Conservation (phyloP, 2,113 vertebrate genomes). For the Lontra canadensis region DNA sequence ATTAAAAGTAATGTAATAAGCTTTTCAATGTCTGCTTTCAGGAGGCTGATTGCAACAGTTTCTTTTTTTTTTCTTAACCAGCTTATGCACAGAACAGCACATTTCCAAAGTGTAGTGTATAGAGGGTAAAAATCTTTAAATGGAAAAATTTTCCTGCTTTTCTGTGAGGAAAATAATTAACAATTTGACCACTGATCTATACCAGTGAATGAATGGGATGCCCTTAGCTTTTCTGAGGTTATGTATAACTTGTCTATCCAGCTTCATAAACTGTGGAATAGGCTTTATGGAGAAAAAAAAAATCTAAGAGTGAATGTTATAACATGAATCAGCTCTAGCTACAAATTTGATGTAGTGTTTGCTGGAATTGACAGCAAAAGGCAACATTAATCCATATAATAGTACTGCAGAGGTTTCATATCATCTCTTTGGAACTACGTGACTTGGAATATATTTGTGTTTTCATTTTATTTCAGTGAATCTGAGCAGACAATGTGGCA, state of each 20-base stretch:
- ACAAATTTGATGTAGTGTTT: slow-evolving; percentile 74
- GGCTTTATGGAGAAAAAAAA: slow-evolving; percentile 69
- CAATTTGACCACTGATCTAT: slow-evolving; percentile 54
- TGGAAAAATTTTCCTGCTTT: slow-evolving; percentile 49
- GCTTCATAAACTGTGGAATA: slow-evolving; percentile 66
- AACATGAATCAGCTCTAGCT: slow-evolving; percentile 62
- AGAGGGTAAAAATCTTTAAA: slow-evolving; percentile 49
- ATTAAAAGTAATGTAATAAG: slow-evolving; percentile 44
- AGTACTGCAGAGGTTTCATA: slow-evolving; percentile 60
- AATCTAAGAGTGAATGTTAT: slow-evolving; percentile 47
- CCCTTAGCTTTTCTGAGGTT: slow-evolving; percentile 59
- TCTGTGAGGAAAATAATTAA: slow-evolving; percentile 60
- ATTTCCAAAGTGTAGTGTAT: background rate
- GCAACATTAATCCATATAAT: slow-evolving; percentile 70
- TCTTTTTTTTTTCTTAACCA: background rate
- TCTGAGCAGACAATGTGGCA: slow-evolving; percentile 53
- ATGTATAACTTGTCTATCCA: slow-evolving; percentile 61
- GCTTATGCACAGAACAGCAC: background rate
- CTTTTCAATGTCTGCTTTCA: background rate
- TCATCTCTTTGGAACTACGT: slow-evolving; percentile 55
- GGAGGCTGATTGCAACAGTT: background rate
- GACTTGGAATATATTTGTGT: slow-evolving; percentile 73
- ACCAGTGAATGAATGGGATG: slow-evolving; percentile 48
- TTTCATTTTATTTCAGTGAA: slow-evolving; percentile 66
- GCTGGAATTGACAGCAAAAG: slow-evolving; percentile 72